phyloP scores from a whole-genome alignment of 2,888 invertebrate species.

The Strigamia transsilvanica region DNA sequence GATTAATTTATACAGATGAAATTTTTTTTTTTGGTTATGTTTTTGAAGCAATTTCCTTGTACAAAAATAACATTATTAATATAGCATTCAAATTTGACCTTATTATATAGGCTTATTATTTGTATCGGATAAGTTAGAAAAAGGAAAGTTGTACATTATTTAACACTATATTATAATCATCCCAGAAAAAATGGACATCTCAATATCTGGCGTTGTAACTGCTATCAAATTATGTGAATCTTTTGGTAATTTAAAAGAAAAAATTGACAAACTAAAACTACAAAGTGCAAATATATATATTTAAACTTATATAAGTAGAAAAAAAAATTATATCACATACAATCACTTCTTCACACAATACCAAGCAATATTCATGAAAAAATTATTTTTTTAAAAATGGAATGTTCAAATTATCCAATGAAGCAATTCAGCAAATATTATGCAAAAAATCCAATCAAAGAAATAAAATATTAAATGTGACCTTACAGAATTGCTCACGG shows the following conservation, averaged over 20 bases:
- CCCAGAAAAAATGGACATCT: constrained; percentile 48
- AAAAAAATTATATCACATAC: constrained; percentile 32
- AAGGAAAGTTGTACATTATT: constrained; percentile 34
- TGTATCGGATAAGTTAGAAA: constrained; percentile 36
- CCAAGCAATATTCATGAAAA: background rate
- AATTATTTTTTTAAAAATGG: background rate
- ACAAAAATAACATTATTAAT: constrained; percentile 46
- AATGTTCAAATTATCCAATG: background rate
- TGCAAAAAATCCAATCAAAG: background rate
- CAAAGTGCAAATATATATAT: background rate
- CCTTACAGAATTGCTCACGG: background rate
- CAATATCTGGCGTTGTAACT: constrained; percentile 45
- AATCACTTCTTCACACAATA: background rate
- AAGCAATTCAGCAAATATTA: background rate
- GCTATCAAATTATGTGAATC: constrained; percentile 21
- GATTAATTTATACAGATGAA: constrained; percentile 42
- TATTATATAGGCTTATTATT: constrained; percentile 36
- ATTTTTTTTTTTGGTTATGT: background rate
- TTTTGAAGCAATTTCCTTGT: constrained; percentile 32
- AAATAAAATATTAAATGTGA: too few species aligned
- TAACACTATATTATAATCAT: constrained; percentile 22
- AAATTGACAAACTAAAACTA: constrained; percentile 25
- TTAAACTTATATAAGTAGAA: background rate
- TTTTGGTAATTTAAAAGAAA: background rate
- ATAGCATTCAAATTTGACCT: constrained; percentile 44